Evolutionary conservation across 1,140 invertebrate genomes (phyloP), one percentile per base, ranked within the genome.

Genomic region (Pentalonia nigronervosa): DNA sequence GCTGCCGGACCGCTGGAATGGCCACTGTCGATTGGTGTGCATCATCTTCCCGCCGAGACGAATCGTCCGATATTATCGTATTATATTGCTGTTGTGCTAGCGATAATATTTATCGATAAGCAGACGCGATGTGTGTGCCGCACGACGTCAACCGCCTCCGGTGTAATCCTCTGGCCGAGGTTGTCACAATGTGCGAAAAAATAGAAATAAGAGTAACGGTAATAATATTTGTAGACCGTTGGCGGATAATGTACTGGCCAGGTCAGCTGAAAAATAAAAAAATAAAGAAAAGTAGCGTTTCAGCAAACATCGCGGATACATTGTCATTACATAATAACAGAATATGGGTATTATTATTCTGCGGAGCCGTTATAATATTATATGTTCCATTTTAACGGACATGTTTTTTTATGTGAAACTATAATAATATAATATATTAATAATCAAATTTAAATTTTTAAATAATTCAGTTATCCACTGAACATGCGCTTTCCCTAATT

Each of bases 21-120:
- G 21, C 88, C 88, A 89, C 34, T 60, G 50, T 9, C 25, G 88
- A 36, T 90, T n/a, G 89, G 89, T 11, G 9, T 89, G 88, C 50
- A 89, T 89, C 34, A 41, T 86, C 34, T 84, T 45, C 21, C 25
- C 2, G 84, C 7, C n/a, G 21, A n/a, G n/a, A 34, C 17, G 34
- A 81, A 34, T 3, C 1, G 9, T 11, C 21, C 9, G 45, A 84
- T 45, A 36, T 36, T 36, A 36, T 76, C 0, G 6, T 30, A n/a
- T 83, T 21, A 7, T 53, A 23, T 53, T 53, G 17, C 3, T 81
- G n/a, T 76, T 20, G 67, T 6, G 76, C 76, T 36, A 20, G 76
- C 4, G 14, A n/a, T n/a, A n/a, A n/a, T n/a, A n/a, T n/a, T n/a
- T n/a, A n/a, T n/a, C n/a, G n/a, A n/a, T n/a, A n/a, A n/a, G n/a